Base-by-base conservation (phyloP, 2,888 invertebrate species). In the Adelphocoris suturalis region DNA sequence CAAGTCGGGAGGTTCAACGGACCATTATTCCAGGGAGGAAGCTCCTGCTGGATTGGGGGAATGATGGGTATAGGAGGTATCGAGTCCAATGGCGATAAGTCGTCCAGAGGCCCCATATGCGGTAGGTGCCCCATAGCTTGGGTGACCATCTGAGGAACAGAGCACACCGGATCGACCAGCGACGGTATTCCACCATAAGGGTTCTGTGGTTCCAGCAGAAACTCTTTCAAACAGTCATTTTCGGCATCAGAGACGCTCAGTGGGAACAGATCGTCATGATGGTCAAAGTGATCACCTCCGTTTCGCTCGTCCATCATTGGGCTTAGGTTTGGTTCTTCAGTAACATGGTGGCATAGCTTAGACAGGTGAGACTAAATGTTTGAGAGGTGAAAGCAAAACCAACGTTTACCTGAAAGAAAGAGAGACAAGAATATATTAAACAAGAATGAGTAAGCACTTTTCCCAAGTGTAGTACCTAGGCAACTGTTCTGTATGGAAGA, bases 181-280 rank as follows among this genome's bases (percentile, higher is more conserved):
- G 90, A 28, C 11, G 68, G 55, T 19, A 84, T 48, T 28, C 85
- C 90, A 23, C 85, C 90, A 78, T 81, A 75, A 27, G 87, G 61
- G 23, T 86, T 86, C 82, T 78, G 90, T 12, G 90, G 90, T 81
- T 92, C 92, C 47, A 92, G 86, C 75, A 92, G 90, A 89, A 92
- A 92, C 61, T 92, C 92, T 90, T 92, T 92, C 89, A 92, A 91
- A 88, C 92, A 92, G 61, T 92, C 92, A 61, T 92, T 91, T 82
- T 92, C 92, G 52, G 92, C 90, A 82, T 92, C 92, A n/a, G 92
- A 91, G 14, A 91, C 90, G 48, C 91, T 91, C 27, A 92, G 89
- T 19, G 92, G 91, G 91, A 92, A 92, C 37, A 92, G 90, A 90
- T 91, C 92, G 68, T 92, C 92, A 85, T 92, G 92, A 90, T 92